Conservation (phyloP, 2,888 invertebrate genomes). For the Lissonota sp. region DNA sequence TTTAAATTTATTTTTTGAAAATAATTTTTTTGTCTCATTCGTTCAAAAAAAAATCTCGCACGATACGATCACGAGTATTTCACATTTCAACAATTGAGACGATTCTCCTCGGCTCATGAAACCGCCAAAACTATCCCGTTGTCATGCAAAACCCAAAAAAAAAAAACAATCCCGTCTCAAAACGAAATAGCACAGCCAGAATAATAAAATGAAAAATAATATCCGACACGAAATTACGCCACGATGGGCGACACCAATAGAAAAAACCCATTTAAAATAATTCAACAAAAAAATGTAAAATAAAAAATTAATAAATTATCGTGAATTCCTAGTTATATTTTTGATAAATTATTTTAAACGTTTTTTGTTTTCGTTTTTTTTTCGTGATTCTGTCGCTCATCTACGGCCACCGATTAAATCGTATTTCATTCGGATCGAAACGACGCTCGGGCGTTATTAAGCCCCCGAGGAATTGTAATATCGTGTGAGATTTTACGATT, state of each 20-base stretch:
- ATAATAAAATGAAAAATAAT: conserved; percentile 14
- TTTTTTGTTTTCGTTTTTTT: neutral
- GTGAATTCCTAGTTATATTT: neutral
- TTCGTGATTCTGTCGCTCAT: neutral
- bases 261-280: too few species aligned
- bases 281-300: neutral
- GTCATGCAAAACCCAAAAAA: conserved; percentile 35
- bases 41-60: neutral
- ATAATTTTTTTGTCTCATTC: conserved; percentile 12
- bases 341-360: neutral
- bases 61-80: neutral
- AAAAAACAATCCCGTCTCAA: conserved; percentile 25
- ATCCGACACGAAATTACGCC: conserved; percentile 19
- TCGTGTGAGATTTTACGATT: conserved; percentile 11
- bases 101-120: conserved; percentile 28
- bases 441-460: conserved; percentile 19
- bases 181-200: conserved; percentile 42
- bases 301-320: neutral
- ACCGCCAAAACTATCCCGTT: conserved; percentile 16
- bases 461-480: neutral
- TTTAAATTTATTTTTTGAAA: neutral
- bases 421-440: conserved; percentile 1
- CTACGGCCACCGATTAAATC: neutral
- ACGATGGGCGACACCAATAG: too few species aligned
- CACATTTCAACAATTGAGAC: conserved; percentile 1